Percentiles rank a stretch among this genome's conserved stretches.
Evolutionary conservation across 2,888 invertebrate genomes (phyloP).

Genomic region (Nasonovia ribisnigri): DNA sequence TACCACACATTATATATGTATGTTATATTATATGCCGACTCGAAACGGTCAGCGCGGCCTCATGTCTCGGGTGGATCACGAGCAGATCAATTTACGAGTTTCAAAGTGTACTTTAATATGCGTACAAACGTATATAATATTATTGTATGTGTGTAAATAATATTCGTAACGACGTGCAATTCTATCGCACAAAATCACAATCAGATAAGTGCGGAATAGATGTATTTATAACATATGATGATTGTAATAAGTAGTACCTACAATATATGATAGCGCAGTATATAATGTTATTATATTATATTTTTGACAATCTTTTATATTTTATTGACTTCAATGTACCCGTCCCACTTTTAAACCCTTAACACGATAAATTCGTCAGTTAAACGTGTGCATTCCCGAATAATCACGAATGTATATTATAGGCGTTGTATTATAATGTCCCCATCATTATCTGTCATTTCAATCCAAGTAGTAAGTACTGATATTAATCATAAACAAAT

Average conservation of each 20-base stretch:
- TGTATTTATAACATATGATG: neutral
- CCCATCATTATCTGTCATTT: neutral
- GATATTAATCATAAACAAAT: neutral
- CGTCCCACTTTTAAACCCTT: neutral
- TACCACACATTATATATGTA: neutral
- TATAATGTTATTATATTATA: no score
- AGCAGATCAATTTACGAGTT: conserved; percentile 2
- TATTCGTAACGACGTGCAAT: neutral
- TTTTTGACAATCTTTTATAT: neutral
- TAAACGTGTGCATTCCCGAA: neutral
- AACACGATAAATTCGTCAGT: conserved; percentile 23
- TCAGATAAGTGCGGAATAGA: neutral
- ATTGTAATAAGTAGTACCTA: neutral
- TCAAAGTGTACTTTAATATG: conserved; percentile 29
- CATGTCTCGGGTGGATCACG: neutral
- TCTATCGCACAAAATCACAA: neutral
- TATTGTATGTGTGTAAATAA: neutral
- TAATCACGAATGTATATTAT: neutral
- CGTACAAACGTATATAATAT: neutral
- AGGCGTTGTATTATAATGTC: neutral
- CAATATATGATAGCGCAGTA: neutral
- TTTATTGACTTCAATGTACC: neutral
- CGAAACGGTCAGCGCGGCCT: neutral
- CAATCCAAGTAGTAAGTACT: neutral
- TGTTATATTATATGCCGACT: neutral